Percentiles rank a stretch among this genome's conserved stretches.
These are phyloP conservation scores for Lithobius niger DNA, from an alignment of 1,140 invertebrate species.

Conservation along the genomic window DNA sequence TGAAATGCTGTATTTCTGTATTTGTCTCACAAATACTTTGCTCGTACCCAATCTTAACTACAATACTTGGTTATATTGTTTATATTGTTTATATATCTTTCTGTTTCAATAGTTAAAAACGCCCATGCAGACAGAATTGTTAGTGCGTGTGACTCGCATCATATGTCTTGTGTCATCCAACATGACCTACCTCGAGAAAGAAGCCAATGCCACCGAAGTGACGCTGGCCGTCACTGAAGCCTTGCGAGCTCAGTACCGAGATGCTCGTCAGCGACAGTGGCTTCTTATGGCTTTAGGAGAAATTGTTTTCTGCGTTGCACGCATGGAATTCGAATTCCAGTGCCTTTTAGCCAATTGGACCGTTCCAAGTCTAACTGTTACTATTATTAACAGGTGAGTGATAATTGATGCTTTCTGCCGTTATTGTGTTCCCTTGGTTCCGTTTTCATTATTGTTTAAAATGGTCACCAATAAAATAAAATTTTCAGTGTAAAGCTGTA, in stretches of 20 bases:
- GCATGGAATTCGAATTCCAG: slow-evolving; percentile 5
- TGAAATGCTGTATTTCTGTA: too few relatives aligned
- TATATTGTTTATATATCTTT: too few relatives aligned
- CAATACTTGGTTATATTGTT: too few relatives aligned
- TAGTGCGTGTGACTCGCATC: background rate
- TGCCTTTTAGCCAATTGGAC: background rate
- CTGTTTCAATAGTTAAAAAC: background rate
- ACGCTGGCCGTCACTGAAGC: background rate
- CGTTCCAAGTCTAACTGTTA: background rate
- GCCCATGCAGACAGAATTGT: background rate
- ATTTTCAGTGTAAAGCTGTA: too few relatives aligned
- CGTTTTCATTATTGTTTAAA: too few relatives aligned
- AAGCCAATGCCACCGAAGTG: background rate
- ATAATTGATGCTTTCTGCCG: background rate
- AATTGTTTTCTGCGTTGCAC: background rate
- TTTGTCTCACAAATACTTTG: too few relatives aligned
- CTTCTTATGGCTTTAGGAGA: slow-evolving; percentile 1
- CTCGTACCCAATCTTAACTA: too few relatives aligned
- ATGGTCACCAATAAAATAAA: too few relatives aligned
- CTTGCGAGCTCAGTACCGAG: background rate
- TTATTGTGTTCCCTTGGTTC: background rate
- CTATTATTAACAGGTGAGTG: slow-evolving; percentile 4
- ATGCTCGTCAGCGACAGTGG: background rate
- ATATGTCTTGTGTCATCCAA: background rate
- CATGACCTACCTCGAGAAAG: slow-evolving; percentile 5